Percentiles rank a stretch among this genome's conserved stretches.
Evolutionary conservation across 2,797 vertebrate genomes (phyloP).

Genomic region (Hemitrygon akajei): DNA sequence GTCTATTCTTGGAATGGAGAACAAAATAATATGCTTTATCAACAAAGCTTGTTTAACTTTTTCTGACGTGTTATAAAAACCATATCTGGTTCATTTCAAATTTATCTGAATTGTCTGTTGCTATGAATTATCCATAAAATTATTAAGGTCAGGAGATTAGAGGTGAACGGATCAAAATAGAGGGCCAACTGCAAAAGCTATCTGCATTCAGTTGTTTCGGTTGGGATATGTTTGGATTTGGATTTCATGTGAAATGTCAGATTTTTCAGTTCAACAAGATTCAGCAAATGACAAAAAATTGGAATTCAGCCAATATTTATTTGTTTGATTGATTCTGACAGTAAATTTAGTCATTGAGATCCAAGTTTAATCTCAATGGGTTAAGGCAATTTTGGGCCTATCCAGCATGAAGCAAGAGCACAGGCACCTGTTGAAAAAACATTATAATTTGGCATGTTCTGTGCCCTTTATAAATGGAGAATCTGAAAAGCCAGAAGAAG

Average conservation of each 20-base stretch:
- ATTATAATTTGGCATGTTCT: not conserved
- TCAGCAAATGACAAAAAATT: not conserved
- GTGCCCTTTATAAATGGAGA: not conserved
- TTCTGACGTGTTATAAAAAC: not conserved
- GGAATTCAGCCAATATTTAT: not conserved
- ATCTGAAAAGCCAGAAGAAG: not conserved
- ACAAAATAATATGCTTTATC: not conserved
- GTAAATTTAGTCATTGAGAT: conserved; percentile 3
- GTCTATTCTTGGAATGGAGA: not conserved
- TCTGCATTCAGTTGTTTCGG: not conserved
- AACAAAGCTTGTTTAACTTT: not conserved
- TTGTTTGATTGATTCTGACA: not conserved
- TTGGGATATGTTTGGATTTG: not conserved
- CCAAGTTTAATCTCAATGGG: not conserved
- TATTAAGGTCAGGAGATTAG: not conserved
- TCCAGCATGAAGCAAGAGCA: not conserved
- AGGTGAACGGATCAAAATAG: not conserved
- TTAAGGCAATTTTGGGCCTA: not conserved
- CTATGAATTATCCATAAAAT: not conserved
- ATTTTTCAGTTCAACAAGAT: not conserved
- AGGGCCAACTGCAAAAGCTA: not conserved
- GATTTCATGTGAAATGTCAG: not conserved
- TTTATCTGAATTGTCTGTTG: not conserved
- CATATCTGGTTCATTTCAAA: not conserved
- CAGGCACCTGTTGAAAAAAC: no score